A percentile compares a stretch with the other conserved stretches of the same genome.
Evolutionary conservation across 1,140 invertebrate species (phyloP).

Genomic region (Dendroctonus ponderosae): DNA sequence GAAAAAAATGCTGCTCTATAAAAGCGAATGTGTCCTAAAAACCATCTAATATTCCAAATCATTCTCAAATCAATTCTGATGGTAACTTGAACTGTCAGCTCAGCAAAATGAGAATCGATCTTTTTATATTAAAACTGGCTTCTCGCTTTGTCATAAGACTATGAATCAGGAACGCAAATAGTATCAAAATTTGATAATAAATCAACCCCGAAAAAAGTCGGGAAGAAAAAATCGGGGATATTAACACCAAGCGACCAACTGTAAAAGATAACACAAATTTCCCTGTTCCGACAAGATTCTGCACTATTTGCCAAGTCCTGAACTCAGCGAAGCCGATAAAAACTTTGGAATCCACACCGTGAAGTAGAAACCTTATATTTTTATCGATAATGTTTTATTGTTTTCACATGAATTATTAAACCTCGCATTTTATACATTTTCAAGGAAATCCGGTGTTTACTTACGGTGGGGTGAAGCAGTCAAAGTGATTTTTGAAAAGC

Average conservation of each 20-base stretch:
- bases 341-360: conserved; percentile 16
- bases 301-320: conserved; percentile 22
- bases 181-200: conserved; percentile 15
- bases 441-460: too few species aligned
- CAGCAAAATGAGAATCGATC: too few species aligned
- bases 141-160: neutral
- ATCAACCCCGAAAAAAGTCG: conserved; percentile 7
- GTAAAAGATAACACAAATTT: conserved; percentile 30
- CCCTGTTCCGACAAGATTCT: conserved; percentile 22
- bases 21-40: too few species aligned
- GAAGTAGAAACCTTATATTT: conserved; percentile 24
- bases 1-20: too few species aligned
- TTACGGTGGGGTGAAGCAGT: too few species aligned
- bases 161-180: conserved; percentile 11
- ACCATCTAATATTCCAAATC: too few species aligned
- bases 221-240: conserved; percentile 16
- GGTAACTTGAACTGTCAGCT: too few species aligned
- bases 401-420: conserved; percentile 21
- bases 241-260: conserved; percentile 21
- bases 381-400: conserved; percentile 25
- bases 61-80: too few species aligned
- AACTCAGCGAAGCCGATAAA: conserved; percentile 18
- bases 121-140: neutral
- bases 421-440: too few species aligned
- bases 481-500: too few species aligned